Percentiles rank a stretch among this genome's conserved stretches.
These are phyloP conservation scores for Chionis minor DNA, from an alignment of 2,113 vertebrate species.

Conservation along the genomic window DNA sequence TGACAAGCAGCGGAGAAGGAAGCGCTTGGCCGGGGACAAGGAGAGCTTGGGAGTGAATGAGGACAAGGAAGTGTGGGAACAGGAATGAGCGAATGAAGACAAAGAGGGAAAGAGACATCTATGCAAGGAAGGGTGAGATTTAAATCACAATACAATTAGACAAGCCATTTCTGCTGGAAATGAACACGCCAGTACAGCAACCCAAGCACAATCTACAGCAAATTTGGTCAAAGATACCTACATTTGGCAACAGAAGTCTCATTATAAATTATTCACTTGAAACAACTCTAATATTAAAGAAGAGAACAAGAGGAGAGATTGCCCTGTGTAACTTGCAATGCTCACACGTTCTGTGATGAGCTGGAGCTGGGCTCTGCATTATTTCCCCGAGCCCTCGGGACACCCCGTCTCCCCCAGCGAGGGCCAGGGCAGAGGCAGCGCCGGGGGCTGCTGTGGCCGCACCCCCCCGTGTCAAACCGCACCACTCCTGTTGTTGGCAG, in stretches of 20 bases:
- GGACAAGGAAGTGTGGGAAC: neutral
- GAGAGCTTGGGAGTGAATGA: neutral
- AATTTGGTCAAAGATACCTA: neutral
- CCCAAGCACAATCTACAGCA: neutral
- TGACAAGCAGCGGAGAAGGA: neutral
- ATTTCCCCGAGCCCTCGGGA: neutral
- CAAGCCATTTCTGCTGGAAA: neutral
- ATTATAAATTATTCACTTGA: neutral
- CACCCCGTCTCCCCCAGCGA: fast-evolving
- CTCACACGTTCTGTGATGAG: neutral
- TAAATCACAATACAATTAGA: neutral
- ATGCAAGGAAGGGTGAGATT: neutral
- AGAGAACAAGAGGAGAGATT: neutral
- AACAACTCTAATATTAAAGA: neutral
- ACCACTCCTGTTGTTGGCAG: fast-evolving
- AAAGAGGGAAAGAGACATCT: neutral
- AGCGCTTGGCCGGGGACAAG: neutral
- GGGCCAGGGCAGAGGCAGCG: neutral
- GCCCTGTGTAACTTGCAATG: neutral
- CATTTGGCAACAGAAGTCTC: neutral
- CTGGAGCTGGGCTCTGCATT: neutral
- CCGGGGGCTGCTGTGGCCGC: no score
- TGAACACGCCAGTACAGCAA: neutral
- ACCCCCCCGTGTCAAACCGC: neutral
- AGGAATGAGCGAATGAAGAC: neutral